Percentiles rank a stretch among this genome's conserved stretches.
phyloP scores from a whole-genome alignment of 64 coral and sea anemone species.

The Trachythela sp. region DNA sequence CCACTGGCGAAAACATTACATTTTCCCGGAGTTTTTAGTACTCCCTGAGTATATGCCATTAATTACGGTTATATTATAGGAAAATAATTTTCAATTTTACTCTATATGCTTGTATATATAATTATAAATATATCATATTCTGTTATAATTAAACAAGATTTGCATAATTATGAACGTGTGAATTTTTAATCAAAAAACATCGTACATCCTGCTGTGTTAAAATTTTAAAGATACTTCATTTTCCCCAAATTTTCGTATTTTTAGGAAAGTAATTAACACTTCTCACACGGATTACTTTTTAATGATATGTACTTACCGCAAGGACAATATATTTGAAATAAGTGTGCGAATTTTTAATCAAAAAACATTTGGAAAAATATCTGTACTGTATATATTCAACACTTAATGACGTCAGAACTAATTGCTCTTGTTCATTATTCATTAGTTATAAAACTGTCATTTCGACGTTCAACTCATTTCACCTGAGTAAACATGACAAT shows the following conservation, averaged over 20 bases:
- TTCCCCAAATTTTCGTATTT: background rate
- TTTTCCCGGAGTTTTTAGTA: no score
- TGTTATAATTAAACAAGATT: background rate
- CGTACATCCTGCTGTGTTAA: background rate
- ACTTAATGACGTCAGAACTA: background rate
- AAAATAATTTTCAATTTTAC: no score
- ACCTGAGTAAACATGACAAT: background rate
- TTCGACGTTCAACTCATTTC: background rate
- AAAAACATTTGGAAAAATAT: background rate
- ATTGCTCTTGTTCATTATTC: background rate
- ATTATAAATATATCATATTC: no score
- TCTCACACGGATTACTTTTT: background rate
- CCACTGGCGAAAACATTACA: no score
- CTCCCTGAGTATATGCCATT: no score
- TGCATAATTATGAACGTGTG: background rate
- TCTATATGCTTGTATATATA: no score
- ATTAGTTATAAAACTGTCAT: background rate
- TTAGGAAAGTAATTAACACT: background rate
- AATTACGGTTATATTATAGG: no score
- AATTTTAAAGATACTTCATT: background rate
- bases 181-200: background rate
- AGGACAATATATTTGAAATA: background rate
- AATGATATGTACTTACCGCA: background rate
- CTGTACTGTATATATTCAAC: background rate
- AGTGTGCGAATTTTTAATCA: background rate